Percentiles rank a stretch among this genome's conserved stretches.
Conservation (phyloP, 2,888 invertebrate species). For the Leistus spinibarbis region DNA sequence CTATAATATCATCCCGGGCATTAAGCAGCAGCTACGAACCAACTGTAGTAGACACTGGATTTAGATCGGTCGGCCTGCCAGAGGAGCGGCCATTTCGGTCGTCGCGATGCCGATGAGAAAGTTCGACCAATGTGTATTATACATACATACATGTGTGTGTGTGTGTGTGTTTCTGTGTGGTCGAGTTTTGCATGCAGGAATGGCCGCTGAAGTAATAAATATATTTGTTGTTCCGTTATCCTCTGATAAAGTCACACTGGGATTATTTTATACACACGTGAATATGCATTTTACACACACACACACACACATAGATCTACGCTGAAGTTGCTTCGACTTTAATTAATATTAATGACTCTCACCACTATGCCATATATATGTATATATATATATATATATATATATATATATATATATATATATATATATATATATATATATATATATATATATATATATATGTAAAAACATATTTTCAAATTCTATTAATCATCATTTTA, state of each 20-base stretch:
- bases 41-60: too few species aligned
- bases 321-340: too few species aligned
- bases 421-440: conserved; percentile 9
- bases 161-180: neutral
- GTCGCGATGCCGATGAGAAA: neutral
- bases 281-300: neutral
- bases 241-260: neutral
- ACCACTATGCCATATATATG: neutral
- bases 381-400: neutral
- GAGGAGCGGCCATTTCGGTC: neutral
- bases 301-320: neutral
- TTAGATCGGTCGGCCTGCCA: neutral
- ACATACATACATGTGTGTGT: neutral
- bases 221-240: neutral
- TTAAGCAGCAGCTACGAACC: too few species aligned
- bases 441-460: conserved; percentile 9
- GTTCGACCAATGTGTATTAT: neutral
- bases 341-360: too few species aligned
- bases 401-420: neutral
- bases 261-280: neutral
- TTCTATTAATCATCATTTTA: too few species aligned
- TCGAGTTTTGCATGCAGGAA: neutral
- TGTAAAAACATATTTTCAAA: too few species aligned
- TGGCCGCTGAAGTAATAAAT: neutral
- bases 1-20: conserved; percentile 30